Base-by-base conservation (phyloP, 2,888 invertebrate genomes). In the Vandiemenella viatica region DNA sequence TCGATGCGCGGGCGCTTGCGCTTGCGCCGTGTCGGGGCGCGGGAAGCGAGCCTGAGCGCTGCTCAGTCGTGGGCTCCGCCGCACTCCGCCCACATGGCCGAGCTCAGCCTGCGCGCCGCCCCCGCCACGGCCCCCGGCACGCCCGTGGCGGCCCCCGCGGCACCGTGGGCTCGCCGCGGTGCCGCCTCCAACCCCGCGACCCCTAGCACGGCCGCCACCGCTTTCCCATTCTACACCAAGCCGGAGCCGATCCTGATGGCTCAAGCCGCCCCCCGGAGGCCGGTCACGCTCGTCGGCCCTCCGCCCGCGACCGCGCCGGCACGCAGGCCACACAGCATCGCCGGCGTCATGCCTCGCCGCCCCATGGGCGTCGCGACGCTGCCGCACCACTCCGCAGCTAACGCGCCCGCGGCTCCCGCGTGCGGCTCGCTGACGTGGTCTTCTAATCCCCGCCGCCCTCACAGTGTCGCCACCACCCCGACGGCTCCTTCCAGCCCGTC, bases 171-270 rank as follows among this genome's bases (percentile, higher is more conserved):
- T 4, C 16, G 40, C 3, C 40, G 45, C 18, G 26, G 18, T n/a
- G 38, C 43, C 10, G 37, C 42, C 40, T 22, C 46, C 41, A 50
- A 38, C 21, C 50, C 50, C 17, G 16, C 49, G 8, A 46, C 49
- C 17, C 46, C 52, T 17, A 43, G 10, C 46, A 26, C 32, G 18
- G 20, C 48, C 22, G 22, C 43, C 57, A 61, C 65, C 55, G 60
- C 63, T 26, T 77, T 76, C 65, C 69, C 72, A 52, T 69, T 74
- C 41, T 77, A 77, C 63, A 71, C 71, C 37, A 53, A 51, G 17
- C 53, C 53, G 17, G 50, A 51, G 4, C 53, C 53, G 41, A 32
- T 32, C 32, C 5, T 15, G 32, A 61, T 57, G 59, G 61, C 55
- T 53, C 60, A 60, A 57, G 32, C 42, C 42, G 55, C 63, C 65